Evolutionary conservation across 2,888 invertebrate genomes (phyloP), one percentile per base, ranked within the genome.

Genomic region (Elmis aenea): DNA sequence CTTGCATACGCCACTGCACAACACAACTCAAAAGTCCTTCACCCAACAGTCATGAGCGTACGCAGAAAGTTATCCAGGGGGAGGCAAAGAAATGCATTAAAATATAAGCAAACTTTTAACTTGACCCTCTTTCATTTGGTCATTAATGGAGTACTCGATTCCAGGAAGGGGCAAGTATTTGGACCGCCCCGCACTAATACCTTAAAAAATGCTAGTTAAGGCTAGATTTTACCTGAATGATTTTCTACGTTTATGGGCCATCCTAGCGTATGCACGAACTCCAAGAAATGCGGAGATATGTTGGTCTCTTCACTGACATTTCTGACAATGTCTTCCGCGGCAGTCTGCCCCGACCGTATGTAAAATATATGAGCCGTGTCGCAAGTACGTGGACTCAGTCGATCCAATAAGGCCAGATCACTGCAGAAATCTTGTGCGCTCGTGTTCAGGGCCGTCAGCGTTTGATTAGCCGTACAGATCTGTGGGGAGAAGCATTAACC

Each of bases 331-430:
- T 93, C 87, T 6, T 75, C 71, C 0, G 85, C 80, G 42, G 69
- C 69, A 29, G 78, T 78, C 67, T 94, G 94, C 0, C 90, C 92
- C 8, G 87, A 79, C 64, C 86, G 85, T 2, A 91, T 92, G 61
- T 94, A 96, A 72, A 95, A 93, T 50, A 96, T 79, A 66, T 95
- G 93, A 45, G 89, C 91, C 0, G 95, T 96, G 60, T 94, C 90
- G 57, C 84, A 83, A 2, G 88, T 88, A 45, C 95, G 77, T 20
- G 87, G 80, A 53, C 92, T 90, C 58, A 91, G 81, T 48, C 82
- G 81, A 68, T 97, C 97, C 38, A 96, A 70, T 13, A 76, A 71
- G 46, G 86, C 83, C 42, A 99, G 71, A 57, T 94, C 94, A 5
- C 74, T 66, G 21, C 78, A 75, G 64, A 96, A 91, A 25, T 85